Evolutionary conservation across 2,888 invertebrate genomes (phyloP).

Genomic region (Eilema griseolum): DNA sequence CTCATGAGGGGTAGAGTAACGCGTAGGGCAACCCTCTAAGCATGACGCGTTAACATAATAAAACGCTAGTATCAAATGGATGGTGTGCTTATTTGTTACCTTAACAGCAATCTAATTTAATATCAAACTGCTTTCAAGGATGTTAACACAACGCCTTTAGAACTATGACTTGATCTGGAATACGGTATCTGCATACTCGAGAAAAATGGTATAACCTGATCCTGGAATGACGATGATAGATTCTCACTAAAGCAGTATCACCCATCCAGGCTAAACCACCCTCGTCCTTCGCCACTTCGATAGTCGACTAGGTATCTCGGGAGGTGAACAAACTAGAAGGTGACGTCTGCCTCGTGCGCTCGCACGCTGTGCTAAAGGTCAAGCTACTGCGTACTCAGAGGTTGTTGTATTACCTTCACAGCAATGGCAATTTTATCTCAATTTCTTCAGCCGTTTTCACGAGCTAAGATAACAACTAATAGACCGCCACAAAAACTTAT

Average conservation of each 20-base stretch:
- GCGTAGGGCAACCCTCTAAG: not conserved
- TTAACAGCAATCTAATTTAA: too few species aligned
- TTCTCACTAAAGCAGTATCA: not conserved
- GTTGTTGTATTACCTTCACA: not conserved
- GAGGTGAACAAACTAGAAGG: not conserved
- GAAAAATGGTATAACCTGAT: too few species aligned
- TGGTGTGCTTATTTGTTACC: too few species aligned
- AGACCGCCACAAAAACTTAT: not conserved
- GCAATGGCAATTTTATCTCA: not conserved
- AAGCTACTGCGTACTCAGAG: not conserved
- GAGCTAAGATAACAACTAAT: not conserved
- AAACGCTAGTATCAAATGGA: not conserved
- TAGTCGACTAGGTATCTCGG: not conserved
- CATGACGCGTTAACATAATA: not conserved
- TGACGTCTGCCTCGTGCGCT: not conserved
- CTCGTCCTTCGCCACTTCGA: not conserved
- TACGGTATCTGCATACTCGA: too few species aligned
- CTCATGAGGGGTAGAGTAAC: not conserved
- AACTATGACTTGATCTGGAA: too few species aligned
- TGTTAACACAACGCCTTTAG: too few species aligned
- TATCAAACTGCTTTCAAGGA: too few species aligned
- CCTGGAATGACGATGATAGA: too few species aligned
- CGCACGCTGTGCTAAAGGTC: not conserved
- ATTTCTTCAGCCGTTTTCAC: not conserved
- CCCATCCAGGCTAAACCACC: not conserved